Conservation (phyloP, 2,888 invertebrate species). For the Drosophila algonquin region DNA sequence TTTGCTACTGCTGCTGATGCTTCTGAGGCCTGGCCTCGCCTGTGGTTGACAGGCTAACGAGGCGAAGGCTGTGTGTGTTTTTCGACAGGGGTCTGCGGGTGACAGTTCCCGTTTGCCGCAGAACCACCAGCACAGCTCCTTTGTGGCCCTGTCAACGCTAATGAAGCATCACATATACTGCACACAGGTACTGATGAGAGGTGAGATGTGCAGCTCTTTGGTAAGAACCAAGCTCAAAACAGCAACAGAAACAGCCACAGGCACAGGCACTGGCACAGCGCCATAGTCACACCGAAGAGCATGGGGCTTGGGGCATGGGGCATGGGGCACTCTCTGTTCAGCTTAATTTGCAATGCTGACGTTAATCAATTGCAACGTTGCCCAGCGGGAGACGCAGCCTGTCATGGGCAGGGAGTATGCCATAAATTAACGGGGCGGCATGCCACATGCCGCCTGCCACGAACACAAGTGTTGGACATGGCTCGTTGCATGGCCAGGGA, state of each 20-base stretch:
- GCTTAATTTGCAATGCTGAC: constrained; percentile 50
- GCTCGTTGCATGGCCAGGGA: constrained; percentile 22
- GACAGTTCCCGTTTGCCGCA: constrained; percentile 55
- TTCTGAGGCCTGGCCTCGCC: neutral
- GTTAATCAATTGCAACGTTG: constrained; percentile 71
- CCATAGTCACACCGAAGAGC: constrained; percentile 20
- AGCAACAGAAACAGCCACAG: constrained; percentile 1
- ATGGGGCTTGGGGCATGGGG: neutral
- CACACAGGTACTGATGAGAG: constrained; percentile 58
- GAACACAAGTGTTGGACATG: neutral
- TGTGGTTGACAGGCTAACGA: constrained; percentile 28
- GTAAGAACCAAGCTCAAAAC: constrained; percentile 42
- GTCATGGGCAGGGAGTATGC: constrained; percentile 31
- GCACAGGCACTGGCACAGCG: neutral
- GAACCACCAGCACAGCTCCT: constrained; percentile 51
- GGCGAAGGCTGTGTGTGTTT: constrained; percentile 18
- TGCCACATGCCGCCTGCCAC: constrained; percentile 21
- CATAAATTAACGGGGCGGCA: constrained; percentile 57
- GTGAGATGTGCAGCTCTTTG: constrained; percentile 23
- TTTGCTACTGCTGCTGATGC: neutral
- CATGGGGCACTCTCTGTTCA: constrained; percentile 29
- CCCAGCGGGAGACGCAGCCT: constrained; percentile 29
- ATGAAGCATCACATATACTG: constrained; percentile 54
- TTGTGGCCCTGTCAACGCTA: constrained; percentile 68
- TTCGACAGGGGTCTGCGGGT: constrained; percentile 37